Conservation (phyloP, 2,113 vertebrate genomes). For the Oostethus manadensis region DNA sequence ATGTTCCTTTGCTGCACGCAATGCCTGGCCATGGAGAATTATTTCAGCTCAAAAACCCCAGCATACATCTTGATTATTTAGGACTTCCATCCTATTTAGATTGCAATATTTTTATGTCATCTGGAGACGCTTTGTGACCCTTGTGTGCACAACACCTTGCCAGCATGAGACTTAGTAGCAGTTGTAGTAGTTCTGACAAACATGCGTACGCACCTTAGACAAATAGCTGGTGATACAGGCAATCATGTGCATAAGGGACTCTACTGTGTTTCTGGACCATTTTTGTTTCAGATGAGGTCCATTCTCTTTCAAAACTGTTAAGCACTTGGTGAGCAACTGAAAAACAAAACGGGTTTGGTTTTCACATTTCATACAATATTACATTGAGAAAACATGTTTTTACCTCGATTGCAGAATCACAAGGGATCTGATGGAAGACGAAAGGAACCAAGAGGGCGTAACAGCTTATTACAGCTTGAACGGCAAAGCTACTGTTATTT, state of each 20-base stretch:
- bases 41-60: not conserved
- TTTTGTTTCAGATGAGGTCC: slow-evolving; percentile 67
- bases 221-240: slow-evolving; percentile 84
- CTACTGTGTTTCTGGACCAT: slow-evolving; percentile 60
- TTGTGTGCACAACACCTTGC: too few species aligned
- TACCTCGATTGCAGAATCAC: slow-evolving; percentile 80
- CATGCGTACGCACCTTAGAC: slow-evolving; percentile 76
- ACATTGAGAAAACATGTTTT: not conserved
- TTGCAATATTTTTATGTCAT: not conserved
- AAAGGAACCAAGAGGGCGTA: slow-evolving; percentile 86
- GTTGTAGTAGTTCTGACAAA: not conserved
- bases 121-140: too few species aligned
- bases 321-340: slow-evolving; percentile 87
- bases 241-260: slow-evolving; percentile 85
- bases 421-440: slow-evolving; percentile 83
- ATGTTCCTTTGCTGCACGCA: slow-evolving; percentile 74
- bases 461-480: slow-evolving; percentile 84
- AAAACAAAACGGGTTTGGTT: slow-evolving; percentile 26
- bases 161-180: too few species aligned
- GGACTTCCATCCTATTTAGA: not conserved
- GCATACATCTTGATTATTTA: not conserved
- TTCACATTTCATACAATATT: slow-evolving; percentile 5
- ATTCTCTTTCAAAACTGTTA: slow-evolving; percentile 81
- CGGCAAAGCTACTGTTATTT: slow-evolving; percentile 71
- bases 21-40: slow-evolving; percentile 63